phyloP scores from a whole-genome alignment of 2,888 invertebrate genomes.

The Creontiades dilutus region DNA sequence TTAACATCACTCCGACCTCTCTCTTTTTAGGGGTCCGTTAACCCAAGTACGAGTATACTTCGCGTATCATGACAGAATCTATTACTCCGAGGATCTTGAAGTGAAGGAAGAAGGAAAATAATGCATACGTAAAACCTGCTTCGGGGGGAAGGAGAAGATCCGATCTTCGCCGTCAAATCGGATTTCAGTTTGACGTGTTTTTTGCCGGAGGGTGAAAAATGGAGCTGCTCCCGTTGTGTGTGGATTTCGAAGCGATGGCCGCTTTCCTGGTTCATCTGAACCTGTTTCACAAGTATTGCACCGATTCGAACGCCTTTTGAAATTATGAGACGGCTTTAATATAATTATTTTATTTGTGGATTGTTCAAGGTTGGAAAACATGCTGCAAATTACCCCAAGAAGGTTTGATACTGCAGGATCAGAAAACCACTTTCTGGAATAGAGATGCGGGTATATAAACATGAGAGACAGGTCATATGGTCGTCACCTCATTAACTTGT shows the following conservation, averaged over 20 bases:
- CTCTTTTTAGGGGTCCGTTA: slow-evolving; percentile 17
- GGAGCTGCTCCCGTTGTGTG: not conserved
- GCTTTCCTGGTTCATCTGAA: not conserved
- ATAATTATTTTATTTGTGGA: too few species aligned
- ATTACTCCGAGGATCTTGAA: slow-evolving; percentile 25
- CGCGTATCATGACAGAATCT: slow-evolving; percentile 56
- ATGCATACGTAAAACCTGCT: slow-evolving; percentile 53
- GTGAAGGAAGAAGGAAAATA: slow-evolving; percentile 34
- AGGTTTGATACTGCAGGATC: too few species aligned
- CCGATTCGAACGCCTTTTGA: too few species aligned
- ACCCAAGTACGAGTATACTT: not conserved
- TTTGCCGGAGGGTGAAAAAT: not conserved
- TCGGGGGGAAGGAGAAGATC: not conserved
- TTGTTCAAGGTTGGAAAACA: too few species aligned
- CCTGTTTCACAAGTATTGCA: too few species aligned
- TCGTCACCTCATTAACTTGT: too few species aligned
- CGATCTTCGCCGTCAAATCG: slow-evolving; percentile 46
- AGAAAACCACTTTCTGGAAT: too few species aligned
- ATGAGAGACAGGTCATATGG: too few species aligned
- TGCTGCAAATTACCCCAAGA: too few species aligned
- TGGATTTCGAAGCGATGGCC: not conserved
- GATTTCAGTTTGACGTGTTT: slow-evolving; percentile 45
- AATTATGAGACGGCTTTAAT: too few species aligned
- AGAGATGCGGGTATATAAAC: too few species aligned
- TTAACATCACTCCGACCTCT: slow-evolving; percentile 45